A percentile compares a stretch with the other conserved stretches of the same genome.
Evolutionary conservation across 2,888 invertebrate species (phyloP).

Genomic region (Synergus laeviventris): DNA sequence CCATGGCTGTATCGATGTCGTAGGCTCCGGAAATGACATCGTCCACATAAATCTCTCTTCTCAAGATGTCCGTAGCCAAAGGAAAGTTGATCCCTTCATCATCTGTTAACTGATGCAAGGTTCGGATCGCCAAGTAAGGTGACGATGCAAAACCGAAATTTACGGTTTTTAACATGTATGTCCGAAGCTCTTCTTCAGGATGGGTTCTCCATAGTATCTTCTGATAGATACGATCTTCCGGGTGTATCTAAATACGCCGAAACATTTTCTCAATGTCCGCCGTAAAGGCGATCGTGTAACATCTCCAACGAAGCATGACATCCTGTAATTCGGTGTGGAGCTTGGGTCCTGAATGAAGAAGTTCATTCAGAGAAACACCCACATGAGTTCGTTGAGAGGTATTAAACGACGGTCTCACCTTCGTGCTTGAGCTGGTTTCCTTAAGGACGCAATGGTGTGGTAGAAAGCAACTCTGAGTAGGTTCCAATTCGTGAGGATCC

Average conservation of each 20-base stretch:
- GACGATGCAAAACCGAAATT: too few species aligned
- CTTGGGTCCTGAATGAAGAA: slow-evolving; percentile 53
- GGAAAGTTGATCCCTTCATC: too few species aligned
- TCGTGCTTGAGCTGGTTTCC: slow-evolving; percentile 50
- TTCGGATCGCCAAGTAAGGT: too few species aligned
- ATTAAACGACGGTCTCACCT: slow-evolving; percentile 63
- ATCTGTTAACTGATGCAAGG: too few species aligned
- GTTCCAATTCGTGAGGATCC: too few species aligned
- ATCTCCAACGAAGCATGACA: slow-evolving; percentile 52
- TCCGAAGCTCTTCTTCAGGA: background rate
- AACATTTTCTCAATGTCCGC: slow-evolving; percentile 63
- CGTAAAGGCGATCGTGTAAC: slow-evolving; percentile 51
- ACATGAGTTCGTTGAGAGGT: slow-evolving; percentile 48
- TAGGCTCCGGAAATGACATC: too few species aligned
- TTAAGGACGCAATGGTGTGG: background rate
- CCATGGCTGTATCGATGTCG: too few species aligned
- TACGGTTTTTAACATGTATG: background rate
- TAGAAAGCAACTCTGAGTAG: too few species aligned
- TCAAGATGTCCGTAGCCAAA: too few species aligned
- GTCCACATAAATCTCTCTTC: too few species aligned
- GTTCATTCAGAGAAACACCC: slow-evolving; percentile 51
- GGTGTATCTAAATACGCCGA: slow-evolving; percentile 42
- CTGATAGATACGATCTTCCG: slow-evolving; percentile 44
- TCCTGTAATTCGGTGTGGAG: slow-evolving; percentile 51
- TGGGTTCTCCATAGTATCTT: slow-evolving; percentile 37